Percentiles rank a stretch among this genome's conserved stretches.
These are phyloP conservation scores for Babylonia areolata DNA, from an alignment of 1,140 invertebrate genomes.

Conservation along the genomic window DNA sequence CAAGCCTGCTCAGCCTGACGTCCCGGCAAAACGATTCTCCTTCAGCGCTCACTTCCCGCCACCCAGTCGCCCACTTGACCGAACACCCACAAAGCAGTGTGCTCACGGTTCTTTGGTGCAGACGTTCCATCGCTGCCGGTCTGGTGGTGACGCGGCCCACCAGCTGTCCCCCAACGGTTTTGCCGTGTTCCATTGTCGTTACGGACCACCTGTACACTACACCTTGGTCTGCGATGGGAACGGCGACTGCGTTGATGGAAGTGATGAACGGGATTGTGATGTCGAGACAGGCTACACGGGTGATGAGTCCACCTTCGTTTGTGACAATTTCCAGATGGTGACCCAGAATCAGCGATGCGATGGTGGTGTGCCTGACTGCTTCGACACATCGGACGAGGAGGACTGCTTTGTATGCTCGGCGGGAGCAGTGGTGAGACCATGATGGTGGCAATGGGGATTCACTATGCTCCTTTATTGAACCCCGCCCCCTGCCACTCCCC, in stretches of 20 bases:
- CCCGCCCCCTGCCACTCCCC: no score
- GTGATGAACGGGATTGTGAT: constrained; percentile 38
- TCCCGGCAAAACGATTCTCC: neutral
- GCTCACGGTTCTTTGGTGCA: constrained; percentile 22
- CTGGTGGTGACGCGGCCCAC: neutral
- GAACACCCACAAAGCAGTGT: constrained; percentile 3
- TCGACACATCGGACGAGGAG: constrained; percentile 40
- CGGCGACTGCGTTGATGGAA: constrained; percentile 25
- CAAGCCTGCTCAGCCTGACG: neutral
- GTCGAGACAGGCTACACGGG: neutral
- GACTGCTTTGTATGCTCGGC: constrained; percentile 36
- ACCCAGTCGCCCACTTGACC: neutral
- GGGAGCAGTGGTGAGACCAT: no score
- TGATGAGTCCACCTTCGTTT: neutral
- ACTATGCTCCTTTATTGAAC: no score
- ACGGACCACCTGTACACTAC: constrained; percentile 1
- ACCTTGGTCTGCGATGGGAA: constrained; percentile 40
- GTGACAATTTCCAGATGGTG: constrained; percentile 8
- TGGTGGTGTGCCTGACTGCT: constrained; percentile 38
- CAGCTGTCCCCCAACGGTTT: neutral
- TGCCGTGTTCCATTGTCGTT: neutral
- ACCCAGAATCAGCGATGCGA: constrained; percentile 14
- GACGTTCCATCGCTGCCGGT: neutral
- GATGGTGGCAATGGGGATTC: no score
- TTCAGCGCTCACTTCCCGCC: neutral